Percentiles rank a stretch among this genome's conserved stretches.
These are phyloP conservation scores for Drosophila santomea DNA, from an alignment of 1,140 invertebrate genomes.

Conservation along the genomic window DNA sequence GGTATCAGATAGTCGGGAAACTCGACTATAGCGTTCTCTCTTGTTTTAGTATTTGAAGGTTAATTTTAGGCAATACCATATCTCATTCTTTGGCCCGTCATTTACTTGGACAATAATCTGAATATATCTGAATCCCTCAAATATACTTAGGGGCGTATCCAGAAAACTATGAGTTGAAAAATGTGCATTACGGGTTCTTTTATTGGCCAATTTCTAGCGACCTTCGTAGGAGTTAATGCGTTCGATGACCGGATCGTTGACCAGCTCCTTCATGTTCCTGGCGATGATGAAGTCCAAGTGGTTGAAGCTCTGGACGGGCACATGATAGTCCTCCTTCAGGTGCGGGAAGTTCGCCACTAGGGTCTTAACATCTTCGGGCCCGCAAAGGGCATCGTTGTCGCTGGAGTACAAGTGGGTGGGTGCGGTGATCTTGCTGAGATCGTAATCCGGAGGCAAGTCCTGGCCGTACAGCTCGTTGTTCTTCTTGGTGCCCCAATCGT, in stretches of 20 bases:
- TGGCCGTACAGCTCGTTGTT: slow-evolving; percentile 85
- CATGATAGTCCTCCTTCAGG: slow-evolving; percentile 74
- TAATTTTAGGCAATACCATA: not conserved
- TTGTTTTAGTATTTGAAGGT: not conserved
- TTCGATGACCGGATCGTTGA: slow-evolving; percentile 85
- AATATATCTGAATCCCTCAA: not conserved
- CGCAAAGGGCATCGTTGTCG: slow-evolving; percentile 86
- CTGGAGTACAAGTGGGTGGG: slow-evolving; percentile 88
- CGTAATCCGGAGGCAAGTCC: slow-evolving; percentile 86
- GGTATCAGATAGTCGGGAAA: no score
- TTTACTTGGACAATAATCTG: not conserved
- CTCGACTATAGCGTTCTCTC: no score
- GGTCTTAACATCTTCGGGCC: slow-evolving; percentile 87
- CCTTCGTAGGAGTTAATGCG: slow-evolving; percentile 60
- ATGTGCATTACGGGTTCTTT: slow-evolving; percentile 5
- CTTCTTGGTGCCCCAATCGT: slow-evolving; percentile 84
- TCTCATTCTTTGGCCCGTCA: not conserved
- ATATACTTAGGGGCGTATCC: not conserved
- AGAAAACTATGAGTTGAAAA: not conserved
- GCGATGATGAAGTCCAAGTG: slow-evolving; percentile 90
- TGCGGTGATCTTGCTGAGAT: slow-evolving; percentile 86
- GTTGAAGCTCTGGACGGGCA: slow-evolving; percentile 88
- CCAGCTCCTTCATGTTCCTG: slow-evolving; percentile 86
- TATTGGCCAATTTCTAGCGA: slow-evolving; percentile 14
- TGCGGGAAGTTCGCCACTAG: slow-evolving; percentile 45